Evolutionary conservation across 2,888 invertebrate genomes (phyloP), one percentile per base, ranked within the genome.

Genomic region (Trichacis sp.): DNA sequence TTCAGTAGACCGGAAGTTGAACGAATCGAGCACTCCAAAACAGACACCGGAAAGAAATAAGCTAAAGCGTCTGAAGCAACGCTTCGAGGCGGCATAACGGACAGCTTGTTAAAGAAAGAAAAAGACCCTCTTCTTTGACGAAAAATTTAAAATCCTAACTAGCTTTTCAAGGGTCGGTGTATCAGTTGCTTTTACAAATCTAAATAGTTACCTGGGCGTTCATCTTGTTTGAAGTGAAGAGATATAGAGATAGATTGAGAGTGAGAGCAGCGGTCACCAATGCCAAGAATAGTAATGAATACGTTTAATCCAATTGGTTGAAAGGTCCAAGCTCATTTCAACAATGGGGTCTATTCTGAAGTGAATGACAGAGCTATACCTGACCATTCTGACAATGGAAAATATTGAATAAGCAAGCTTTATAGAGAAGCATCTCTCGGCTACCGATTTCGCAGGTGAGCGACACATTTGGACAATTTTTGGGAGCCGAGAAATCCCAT

Each of bases 231-330:
- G 56, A 20, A 38, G 40, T 24, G 49, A 47, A 29, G 52, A 68
- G 60, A n/a, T n/a, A n/a, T n/a, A n/a, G n/a, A n/a, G n/a, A n/a
- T n/a, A n/a, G 64, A 68, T 56, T 48, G 70, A 62, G 62, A 70
- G 52, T 60, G 43, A 42, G 49, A 49, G 54, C 51, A 55, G 48
- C 1, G 46, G 52, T 58, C 59, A 58, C 66, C 68, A 54, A 66
- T 63, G 53, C 55, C 54, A 64, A 80, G 81, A 78, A 82, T 78
- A 69, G 82, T 84, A 84, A 83, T 82, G 73, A 81, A 84, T 83
- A 83, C 76, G 69, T 83, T 80, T 83, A 83, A 84, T 84, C 82
- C 83, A 84, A 84, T 84, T 83, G 81, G 73, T 73, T 60, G 68
- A 69, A 66, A 67, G 64, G 33, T 54, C 55, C 64, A 55, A 52